phyloP scores from a whole-genome alignment of 2,888 invertebrate species.

The Cordylochernes scorpioides region DNA sequence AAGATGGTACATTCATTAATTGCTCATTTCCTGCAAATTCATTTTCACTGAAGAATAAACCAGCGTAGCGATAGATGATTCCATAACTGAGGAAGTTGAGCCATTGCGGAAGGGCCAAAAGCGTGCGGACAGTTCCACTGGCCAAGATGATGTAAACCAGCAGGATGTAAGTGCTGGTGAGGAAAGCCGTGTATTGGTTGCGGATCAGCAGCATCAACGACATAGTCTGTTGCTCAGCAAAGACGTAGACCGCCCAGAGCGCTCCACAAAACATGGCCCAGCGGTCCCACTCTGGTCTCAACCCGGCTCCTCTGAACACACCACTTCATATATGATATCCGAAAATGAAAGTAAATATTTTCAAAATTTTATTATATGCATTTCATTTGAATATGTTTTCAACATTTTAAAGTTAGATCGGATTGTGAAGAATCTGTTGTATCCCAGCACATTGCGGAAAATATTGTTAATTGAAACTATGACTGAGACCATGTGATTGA shows the following conservation, averaged over 20 bases:
- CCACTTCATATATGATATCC: no score
- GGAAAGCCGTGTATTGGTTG: slow-evolving; percentile 44
- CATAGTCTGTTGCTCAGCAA: slow-evolving; percentile 58
- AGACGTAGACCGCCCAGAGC: slow-evolving; percentile 56
- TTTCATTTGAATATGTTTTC: not conserved
- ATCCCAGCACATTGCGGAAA: no score
- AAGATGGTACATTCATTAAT: slow-evolving; percentile 13
- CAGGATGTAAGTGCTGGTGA: slow-evolving; percentile 47
- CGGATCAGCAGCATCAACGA: slow-evolving; percentile 52
- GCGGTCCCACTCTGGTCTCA: slow-evolving; percentile 15
- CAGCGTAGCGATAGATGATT: slow-evolving; percentile 49
- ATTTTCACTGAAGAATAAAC: slow-evolving; percentile 42
- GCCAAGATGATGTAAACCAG: slow-evolving; percentile 36
- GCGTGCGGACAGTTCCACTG: slow-evolving; percentile 49
- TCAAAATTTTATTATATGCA: slow-evolving; percentile 1
- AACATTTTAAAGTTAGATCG: not conserved
- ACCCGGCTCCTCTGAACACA: slow-evolving; percentile 10
- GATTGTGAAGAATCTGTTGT: not conserved
- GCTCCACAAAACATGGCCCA: slow-evolving; percentile 40
- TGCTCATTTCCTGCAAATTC: slow-evolving; percentile 28
- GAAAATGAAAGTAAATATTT: not conserved
- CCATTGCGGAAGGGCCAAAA: slow-evolving; percentile 52
- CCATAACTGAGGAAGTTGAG: slow-evolving; percentile 48
- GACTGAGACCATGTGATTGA: no score
- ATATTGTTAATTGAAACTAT: no score